phyloP scores from a whole-genome alignment of 1,140 invertebrate genomes.

The Trissolcus basalis region DNA sequence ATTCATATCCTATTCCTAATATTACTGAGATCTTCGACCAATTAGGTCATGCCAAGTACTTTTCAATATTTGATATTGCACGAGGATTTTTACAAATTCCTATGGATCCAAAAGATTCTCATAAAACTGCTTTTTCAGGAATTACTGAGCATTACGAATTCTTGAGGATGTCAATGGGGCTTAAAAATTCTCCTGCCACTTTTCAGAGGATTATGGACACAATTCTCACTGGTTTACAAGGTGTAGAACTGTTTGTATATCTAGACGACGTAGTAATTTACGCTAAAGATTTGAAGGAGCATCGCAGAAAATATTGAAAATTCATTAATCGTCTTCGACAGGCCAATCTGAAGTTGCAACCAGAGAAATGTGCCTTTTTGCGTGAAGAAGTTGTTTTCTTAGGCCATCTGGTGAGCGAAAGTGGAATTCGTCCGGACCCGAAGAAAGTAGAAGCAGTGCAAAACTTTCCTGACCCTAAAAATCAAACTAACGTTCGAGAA shows the following conservation, averaged over 20 bases:
- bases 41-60: neutral
- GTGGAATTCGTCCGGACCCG: slow-evolving; percentile 50
- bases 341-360: slow-evolving; percentile 13
- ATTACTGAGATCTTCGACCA: neutral
- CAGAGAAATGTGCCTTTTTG: slow-evolving; percentile 11
- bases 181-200: slow-evolving; percentile 50
- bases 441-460: slow-evolving; percentile 34
- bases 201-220: too few species aligned
- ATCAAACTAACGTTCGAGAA: slow-evolving; percentile 33
- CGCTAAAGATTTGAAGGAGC: slow-evolving; percentile 14
- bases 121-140: slow-evolving; percentile 7
- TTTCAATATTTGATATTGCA: neutral
- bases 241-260: slow-evolving; percentile 58
- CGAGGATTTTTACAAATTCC: neutral
- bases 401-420: slow-evolving; percentile 52
- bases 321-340: slow-evolving; percentile 3
- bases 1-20: slow-evolving; percentile 1
- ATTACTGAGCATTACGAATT: slow-evolving; percentile 29
- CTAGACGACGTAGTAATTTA: slow-evolving; percentile 70
- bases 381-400: slow-evolving; percentile 55
- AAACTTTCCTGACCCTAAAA: slow-evolving; percentile 30
- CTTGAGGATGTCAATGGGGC: slow-evolving; percentile 63
- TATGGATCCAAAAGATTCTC: slow-evolving; percentile 30
- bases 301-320: slow-evolving; percentile 1
- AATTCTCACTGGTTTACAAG: slow-evolving; percentile 58